Base-by-base conservation (phyloP, 53 echinoderm and acorn worm genomes). In the Hippasteria phrygiana region DNA sequence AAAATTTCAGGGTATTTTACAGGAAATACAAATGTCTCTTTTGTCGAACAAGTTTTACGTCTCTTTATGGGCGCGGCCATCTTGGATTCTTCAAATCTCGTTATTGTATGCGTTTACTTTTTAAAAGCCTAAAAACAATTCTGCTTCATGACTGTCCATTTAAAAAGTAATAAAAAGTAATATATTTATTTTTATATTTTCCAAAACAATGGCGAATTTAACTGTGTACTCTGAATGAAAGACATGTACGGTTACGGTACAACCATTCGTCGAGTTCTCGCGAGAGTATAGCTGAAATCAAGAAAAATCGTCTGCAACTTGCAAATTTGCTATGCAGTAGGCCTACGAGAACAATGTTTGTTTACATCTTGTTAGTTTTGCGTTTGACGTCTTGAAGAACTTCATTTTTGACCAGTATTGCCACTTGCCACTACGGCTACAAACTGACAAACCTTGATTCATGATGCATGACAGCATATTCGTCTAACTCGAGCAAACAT, bases 21-120 rank as follows among this genome's bases (percentile, higher is more conserved):
- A 74, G 73, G 51, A 71, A 48, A 88, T 37, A 76, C 54, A n/a
- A 71, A 56, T 53, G 28, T 75, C 64, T 63, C 43, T 46, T 64
- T 43, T 43, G 38, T 62, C 66, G 33, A 16, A 2, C 42, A 13
- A 35, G 32, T 62, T 74, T 75, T 76, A 17, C 88, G 80, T 74
- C 74, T 62, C 87, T 93, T 93, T 40, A 39, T 59, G 93, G 93
- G 91, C 90, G 95, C 93, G 24, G 91, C 91, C 95, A 95, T 95
- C 74, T 91, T 95, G 86, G 41, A 62, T 65, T 20, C 32, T 7
- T 27, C 9, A 34, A 50, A 36, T 84, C 67, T 69, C 70, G 67
- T 66, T 33, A 53, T n/a, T n/a, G n/a, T n/a, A n/a, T 29, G 31
- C 62, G 22, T 64, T 28, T 24, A 26, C 36, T 33, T 1, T 24